Evolutionary conservation across 1,140 invertebrate species (phyloP).

Genomic region (Nymphalis io): DNA sequence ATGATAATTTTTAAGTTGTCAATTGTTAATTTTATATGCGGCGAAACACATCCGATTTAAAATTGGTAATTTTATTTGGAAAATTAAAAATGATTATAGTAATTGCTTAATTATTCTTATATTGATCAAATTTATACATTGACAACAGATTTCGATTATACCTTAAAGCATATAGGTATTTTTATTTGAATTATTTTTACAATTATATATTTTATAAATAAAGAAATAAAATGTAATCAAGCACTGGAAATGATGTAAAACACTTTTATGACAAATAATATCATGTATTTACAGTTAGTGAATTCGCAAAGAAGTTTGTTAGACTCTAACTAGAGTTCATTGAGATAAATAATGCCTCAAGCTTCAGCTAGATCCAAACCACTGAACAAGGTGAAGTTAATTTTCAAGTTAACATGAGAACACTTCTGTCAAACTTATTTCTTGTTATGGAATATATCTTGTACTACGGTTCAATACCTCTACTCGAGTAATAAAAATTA

Average conservation of each 20-base stretch:
- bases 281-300: conserved; percentile 6
- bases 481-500: too few relatives aligned
- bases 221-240: too few relatives aligned
- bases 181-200: too few relatives aligned
- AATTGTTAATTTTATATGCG: too few relatives aligned
- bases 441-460: background rate
- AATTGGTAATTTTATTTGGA: too few relatives aligned
- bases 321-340: background rate
- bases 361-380: conserved; percentile 11
- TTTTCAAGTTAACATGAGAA: background rate
- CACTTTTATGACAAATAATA: background rate
- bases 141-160: too few relatives aligned
- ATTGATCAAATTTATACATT: too few relatives aligned
- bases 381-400: conserved; percentile 19
- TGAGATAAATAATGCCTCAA: conserved; percentile 5
- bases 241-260: background rate
- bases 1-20: background rate
- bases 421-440: background rate
- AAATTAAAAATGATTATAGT: too few relatives aligned
- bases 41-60: too few relatives aligned
- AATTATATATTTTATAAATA: too few relatives aligned
- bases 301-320: background rate
- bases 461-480: background rate
- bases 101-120: too few relatives aligned
- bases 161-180: too few relatives aligned